Evolutionary conservation across 2,888 invertebrate genomes (phyloP).

Genomic region (Hofmannophila pseudospretella): DNA sequence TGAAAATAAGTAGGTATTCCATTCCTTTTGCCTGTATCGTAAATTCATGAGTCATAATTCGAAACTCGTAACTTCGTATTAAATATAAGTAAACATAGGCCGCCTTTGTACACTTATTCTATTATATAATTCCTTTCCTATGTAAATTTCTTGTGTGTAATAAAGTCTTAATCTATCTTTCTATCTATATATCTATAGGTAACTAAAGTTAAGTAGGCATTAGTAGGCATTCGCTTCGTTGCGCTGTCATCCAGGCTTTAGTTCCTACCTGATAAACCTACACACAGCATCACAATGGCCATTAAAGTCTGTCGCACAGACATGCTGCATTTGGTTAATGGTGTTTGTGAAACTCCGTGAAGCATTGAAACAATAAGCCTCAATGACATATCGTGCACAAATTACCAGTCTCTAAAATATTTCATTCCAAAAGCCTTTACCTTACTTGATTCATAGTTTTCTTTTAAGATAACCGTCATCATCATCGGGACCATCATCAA

Average conservation of each 20-base stretch:
- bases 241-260: slow-evolving; percentile 9
- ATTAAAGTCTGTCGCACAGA: slow-evolving; percentile 5
- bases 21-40: too few relatives aligned
- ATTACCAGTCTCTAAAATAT: neutral
- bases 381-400: slow-evolving; percentile 18
- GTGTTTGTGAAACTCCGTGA: slow-evolving; percentile 1
- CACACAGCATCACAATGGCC: slow-evolving; percentile 11
- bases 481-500: too few relatives aligned
- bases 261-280: slow-evolving; percentile 15
- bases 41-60: slow-evolving; percentile 1
- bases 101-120: too few relatives aligned
- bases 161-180: too few relatives aligned
- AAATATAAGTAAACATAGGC: too few relatives aligned
- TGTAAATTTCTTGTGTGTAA: too few relatives aligned
- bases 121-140: too few relatives aligned
- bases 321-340: slow-evolving; percentile 1
- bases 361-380: slow-evolving; percentile 2
- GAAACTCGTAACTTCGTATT: slow-evolving; percentile 1
- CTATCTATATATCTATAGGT: too few relatives aligned
- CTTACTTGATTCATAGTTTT: too few relatives aligned
- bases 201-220: slow-evolving; percentile 1
- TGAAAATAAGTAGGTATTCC: too few relatives aligned
- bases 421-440: too few relatives aligned
- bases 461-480: too few relatives aligned
- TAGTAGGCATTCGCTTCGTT: slow-evolving; percentile 3